phyloP scores from a whole-genome alignment of 2,888 invertebrate genomes.

The Polymixis flavicincta region DNA sequence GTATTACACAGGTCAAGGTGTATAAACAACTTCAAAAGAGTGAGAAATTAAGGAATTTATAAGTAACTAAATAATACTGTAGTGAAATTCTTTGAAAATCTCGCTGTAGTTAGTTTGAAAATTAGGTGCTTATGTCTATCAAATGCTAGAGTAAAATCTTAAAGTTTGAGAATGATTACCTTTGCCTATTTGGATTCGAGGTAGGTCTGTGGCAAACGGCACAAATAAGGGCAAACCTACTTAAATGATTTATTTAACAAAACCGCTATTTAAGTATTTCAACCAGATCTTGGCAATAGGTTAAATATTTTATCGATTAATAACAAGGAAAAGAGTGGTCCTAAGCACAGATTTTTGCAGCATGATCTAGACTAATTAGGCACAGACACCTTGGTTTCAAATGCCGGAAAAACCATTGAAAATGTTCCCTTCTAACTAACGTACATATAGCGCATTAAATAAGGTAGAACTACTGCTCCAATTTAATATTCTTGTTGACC shows the following conservation, averaged over 20 bases:
- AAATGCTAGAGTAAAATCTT: conserved; percentile 15
- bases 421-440: background rate
- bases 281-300: conserved; percentile 11
- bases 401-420: background rate
- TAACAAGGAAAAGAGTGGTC: background rate
- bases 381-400: conserved; percentile 2
- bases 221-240: background rate
- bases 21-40: background rate
- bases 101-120: background rate
- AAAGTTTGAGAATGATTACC: background rate
- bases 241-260: background rate
- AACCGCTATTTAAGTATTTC: background rate
- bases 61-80: background rate
- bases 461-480: background rate
- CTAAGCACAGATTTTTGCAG: conserved; percentile 6
- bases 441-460: background rate
- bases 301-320: conserved; percentile 13
- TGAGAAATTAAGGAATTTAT: background rate
- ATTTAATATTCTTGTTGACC: conserved; percentile 11
- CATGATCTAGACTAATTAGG: background rate
- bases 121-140: background rate
- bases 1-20: background rate
- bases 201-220: background rate
- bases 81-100: background rate
- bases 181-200: background rate